These are phyloP conservation scores for Cephus nigrinus DNA, from an alignment of 2,888 invertebrate species.

Conservation along the genomic window DNA sequence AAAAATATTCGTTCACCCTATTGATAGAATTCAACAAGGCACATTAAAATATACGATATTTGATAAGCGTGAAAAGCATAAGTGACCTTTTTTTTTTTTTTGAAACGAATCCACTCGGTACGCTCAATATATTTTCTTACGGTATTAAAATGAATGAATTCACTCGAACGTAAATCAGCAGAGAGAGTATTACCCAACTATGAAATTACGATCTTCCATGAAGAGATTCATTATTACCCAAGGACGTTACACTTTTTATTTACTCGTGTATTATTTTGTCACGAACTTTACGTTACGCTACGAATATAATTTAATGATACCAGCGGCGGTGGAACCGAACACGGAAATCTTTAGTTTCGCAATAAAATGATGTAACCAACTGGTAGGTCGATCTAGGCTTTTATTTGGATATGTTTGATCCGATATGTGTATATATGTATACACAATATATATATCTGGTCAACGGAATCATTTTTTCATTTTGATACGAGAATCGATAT, in stretches of 20 bases:
- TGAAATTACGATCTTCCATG: neutral
- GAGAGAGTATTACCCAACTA: neutral
- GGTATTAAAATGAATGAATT: neutral
- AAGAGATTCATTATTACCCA: neutral
- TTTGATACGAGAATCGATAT: neutral
- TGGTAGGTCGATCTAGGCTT: neutral
- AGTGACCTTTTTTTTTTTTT: neutral
- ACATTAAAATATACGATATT: neutral
- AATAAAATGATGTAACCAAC: neutral
- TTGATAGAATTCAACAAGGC: neutral
- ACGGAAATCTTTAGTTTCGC: slow-evolving; percentile 1
- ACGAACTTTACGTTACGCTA: neutral
- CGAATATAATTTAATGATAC: neutral
- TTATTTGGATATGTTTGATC: neutral
- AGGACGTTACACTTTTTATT: neutral
- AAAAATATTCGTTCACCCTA: neutral
- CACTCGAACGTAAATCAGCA: neutral
- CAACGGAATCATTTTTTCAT: neutral
- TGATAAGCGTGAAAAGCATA: neutral
- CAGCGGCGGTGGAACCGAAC: neutral
- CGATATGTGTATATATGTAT: neutral
- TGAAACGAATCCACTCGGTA: neutral
- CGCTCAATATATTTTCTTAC: too few species aligned
- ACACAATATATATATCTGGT: neutral
- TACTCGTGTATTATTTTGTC: neutral